Evolutionary conservation across 1,140 invertebrate species (phyloP), one percentile per base, ranked within the genome.

Genomic region (Littorina saxatilis): DNA sequence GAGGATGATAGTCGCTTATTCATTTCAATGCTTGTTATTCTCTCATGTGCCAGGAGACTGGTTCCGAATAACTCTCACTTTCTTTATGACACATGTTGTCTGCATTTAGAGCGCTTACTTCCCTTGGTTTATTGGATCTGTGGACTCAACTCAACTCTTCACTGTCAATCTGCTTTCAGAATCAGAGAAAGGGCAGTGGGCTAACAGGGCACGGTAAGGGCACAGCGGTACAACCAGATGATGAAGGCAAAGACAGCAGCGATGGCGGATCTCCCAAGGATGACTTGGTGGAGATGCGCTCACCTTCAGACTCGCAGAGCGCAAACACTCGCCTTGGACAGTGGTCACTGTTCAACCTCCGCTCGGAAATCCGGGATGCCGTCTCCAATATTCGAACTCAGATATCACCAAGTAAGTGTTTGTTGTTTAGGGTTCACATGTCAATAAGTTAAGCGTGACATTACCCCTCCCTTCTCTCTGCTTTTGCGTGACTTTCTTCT

Each of bases 341-440:
- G 72, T 78, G 81, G 78, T 86, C 85, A n/a, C 39, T 85, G 9
- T 47, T 78, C 55, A 86, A 85, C 70, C 81, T 85, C 32, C 82
- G 79, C 43, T 40, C 58, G 17, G 83, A 85, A 50, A 80, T 85
- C 17, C 79, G 79, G 15, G 75, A 83, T 39, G 83, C 79, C 17
- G 72, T 84, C n/a, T 52, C 70, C 39, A 79, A 75, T 40, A 82
- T 84, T 2, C 78, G 75, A 7, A 63, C 32, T 13, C 75, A 81
- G 74, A 81, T 63, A 40, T 78, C 55, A 43, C 40, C 73, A 17
- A 50, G 43, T 47, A 47, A 47, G 43, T 9, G 43, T 47, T 47
- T 47, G n/a, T 47, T 47, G 43, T 47, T 47, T 47, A 9, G n/a
- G n/a, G n/a, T n/a, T 11, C 47, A 50, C 20, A 50, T 50, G 47